phyloP scores from a whole-genome alignment of 2,888 invertebrate genomes.

The Heliconius charithonia region DNA sequence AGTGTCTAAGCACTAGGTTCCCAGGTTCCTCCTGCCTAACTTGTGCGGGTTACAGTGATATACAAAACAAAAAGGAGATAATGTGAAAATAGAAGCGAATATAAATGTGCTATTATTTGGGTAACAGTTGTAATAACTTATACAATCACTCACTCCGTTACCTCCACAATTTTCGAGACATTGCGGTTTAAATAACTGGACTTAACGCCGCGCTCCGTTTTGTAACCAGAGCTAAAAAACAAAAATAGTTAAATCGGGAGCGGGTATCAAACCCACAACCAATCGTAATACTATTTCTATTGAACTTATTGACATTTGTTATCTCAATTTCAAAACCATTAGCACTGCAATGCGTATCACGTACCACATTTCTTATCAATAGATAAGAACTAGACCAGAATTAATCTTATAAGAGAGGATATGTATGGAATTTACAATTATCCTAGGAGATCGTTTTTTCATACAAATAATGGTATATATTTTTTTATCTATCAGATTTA shows the following conservation, averaged over 20 bases:
- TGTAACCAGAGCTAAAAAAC: no score
- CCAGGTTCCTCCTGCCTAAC: no score
- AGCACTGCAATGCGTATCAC: conserved; percentile 16
- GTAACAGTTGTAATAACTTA: no score
- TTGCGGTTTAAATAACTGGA: no score
- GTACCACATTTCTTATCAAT: conserved; percentile 14
- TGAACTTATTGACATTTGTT: neutral
- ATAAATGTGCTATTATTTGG: no score
- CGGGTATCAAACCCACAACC: neutral
- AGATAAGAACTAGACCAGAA: conserved; percentile 18
- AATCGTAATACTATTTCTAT: neutral
- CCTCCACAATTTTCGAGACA: no score
- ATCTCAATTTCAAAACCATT: conserved; percentile 11
- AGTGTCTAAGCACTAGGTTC: no score
- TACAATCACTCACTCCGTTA: no score
- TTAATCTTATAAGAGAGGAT: conserved; percentile 7
- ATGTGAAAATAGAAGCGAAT: no score
- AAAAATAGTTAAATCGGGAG: neutral
- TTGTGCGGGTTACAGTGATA: no score
- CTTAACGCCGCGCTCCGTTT: no score
- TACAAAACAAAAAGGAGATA: no score
- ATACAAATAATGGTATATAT: neutral
- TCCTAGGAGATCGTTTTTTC: neutral
- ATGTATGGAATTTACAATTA: conserved; percentile 8
- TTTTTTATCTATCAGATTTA: neutral